Base-by-base conservation (phyloP, 2,888 invertebrate species). In the Cephalotes varians region DNA sequence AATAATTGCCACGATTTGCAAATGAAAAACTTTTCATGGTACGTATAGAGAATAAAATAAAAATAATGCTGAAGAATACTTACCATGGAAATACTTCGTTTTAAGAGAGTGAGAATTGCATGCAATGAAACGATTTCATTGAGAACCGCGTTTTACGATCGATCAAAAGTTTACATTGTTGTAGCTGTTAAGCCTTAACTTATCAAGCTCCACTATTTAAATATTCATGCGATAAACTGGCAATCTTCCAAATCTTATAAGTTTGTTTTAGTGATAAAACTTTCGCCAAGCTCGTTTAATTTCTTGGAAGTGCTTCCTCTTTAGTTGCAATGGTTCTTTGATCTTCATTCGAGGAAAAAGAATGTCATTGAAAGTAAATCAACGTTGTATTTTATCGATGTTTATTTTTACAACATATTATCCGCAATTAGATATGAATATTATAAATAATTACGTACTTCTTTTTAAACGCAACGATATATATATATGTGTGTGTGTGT, bases 161-260 rank as follows among this genome's bases (percentile, higher is more conserved):
- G 62, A n/a, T 6, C 21, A 18, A 25, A 37, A 44, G 54, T 37
- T 15, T 28, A 7, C 40, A n/a, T 28, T 37, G 34, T 54, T 15
- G 51, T 54, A 34, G 12, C 21, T n/a, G 10, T 49, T 51, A 37
- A 49, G 18, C 2, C 25, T 34, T 6, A 44, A 62, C 12, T 74
- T 25, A 74, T 74, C 34, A 47, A 25, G 25, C 1, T 37, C 9
- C 15, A 73, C 21, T 25, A 5, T 54, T 18, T 49, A 64, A 76
- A 76, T 51, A 62, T 51, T 74, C 34, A 37, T 37, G 18, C 12
- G 10, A n/a, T 49, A 62, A 74, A 62, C 34, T 62, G 74, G 12
- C 60, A 37, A 62, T 37, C 34, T 37, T 49, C 37, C 62, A 74
- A 12, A 62, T 49, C 7, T 49, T 6, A 21, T 5, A 47, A 58